Percentiles rank a stretch among this genome's conserved stretches.
Evolutionary conservation across 1,140 invertebrate genomes (phyloP).

Genomic region (Zeugodacus cucurbitae): DNA sequence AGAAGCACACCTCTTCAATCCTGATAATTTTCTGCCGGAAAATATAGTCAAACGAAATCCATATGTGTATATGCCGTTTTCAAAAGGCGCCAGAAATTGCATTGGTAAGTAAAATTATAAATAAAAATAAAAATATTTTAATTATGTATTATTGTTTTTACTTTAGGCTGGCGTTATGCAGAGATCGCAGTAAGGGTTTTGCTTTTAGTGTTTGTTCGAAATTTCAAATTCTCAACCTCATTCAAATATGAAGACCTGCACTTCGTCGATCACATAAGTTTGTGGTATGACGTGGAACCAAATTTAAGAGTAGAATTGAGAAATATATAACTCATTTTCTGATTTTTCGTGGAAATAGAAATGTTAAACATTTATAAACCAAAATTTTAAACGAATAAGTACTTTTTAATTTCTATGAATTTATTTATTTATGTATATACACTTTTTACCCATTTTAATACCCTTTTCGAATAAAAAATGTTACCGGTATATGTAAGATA

Average conservation of each 20-base stretch:
- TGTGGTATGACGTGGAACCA: conserved; percentile 11
- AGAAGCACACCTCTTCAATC: conserved; percentile 72
- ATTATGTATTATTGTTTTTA: too few relatives aligned
- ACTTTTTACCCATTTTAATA: too few relatives aligned
- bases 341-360: too few relatives aligned
- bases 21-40: conserved; percentile 70
- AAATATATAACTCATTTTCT: background rate
- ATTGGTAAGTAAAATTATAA: conserved; percentile 61
- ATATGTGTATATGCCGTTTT: conserved; percentile 70
- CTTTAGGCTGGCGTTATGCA: conserved; percentile 37
- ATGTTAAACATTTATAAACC: too few relatives aligned
- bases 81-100: conserved; percentile 70
- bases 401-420: too few relatives aligned
- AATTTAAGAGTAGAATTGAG: background rate
- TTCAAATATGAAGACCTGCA: conserved; percentile 35
- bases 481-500: too few relatives aligned
- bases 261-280: conserved; percentile 16
- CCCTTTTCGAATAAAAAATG: too few relatives aligned
- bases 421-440: too few relatives aligned
- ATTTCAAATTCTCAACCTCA: conserved; percentile 32
- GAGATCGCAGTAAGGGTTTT: background rate
- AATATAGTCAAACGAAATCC: conserved; percentile 60
- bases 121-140: background rate
- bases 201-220: background rate
- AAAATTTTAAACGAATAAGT: too few relatives aligned